These are phyloP conservation scores for Melanerpes aurifrons DNA, from an alignment of 2,113 vertebrate species.

Conservation along the genomic window DNA sequence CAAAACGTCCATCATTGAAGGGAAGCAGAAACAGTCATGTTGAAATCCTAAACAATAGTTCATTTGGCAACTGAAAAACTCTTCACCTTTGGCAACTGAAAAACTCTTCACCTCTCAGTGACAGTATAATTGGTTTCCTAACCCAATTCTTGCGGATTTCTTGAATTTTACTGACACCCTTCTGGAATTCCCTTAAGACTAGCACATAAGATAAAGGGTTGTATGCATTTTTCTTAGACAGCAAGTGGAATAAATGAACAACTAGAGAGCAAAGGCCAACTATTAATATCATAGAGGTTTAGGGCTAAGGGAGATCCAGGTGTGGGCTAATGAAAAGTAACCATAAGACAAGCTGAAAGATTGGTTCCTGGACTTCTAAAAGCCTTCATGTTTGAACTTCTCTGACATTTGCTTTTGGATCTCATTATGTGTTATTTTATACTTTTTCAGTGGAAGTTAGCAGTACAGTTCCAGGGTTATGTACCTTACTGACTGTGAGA, in stretches of 20 bases:
- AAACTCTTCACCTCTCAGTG: not conserved
- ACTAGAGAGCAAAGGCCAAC: constrained; percentile 15
- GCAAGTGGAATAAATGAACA: constrained; percentile 31
- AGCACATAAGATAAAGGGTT: not conserved
- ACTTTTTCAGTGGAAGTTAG: not conserved
- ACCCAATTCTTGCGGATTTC: not conserved
- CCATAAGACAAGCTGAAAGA: not conserved
- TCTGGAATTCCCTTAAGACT: not conserved
- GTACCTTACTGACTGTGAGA: not conserved
- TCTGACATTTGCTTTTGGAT: constrained; percentile 31
- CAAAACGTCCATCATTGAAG: not conserved
- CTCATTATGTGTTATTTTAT: not conserved
- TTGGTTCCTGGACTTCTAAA: constrained; percentile 16
- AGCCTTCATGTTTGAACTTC: constrained; percentile 17
- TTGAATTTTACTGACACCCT: not conserved
- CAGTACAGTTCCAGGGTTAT: not conserved
- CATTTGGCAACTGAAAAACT: not conserved
- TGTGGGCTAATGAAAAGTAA: constrained; percentile 25
- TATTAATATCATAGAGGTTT: constrained; percentile 17
- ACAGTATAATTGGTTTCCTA: not conserved
- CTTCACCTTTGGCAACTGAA: not conserved
- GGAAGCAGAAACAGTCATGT: not conserved
- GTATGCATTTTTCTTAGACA: constrained; percentile 35
- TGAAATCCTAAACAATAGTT: not conserved
- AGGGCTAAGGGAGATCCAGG: constrained; percentile 8